A percentile compares a stretch with the other conserved stretches of the same genome.
Conservation (phyloP, 2,113 vertebrate species). For the Mustela lutreola region DNA sequence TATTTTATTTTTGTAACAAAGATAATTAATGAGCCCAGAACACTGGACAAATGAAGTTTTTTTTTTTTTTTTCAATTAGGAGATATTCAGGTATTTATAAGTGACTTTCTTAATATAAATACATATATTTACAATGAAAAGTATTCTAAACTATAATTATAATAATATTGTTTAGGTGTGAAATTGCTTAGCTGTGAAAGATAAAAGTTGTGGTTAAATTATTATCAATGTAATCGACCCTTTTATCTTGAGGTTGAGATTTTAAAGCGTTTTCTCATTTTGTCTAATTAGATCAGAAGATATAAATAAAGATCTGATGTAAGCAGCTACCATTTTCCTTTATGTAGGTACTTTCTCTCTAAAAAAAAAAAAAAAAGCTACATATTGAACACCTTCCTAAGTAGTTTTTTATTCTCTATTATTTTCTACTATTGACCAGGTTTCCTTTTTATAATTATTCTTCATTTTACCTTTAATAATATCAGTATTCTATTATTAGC, state of each 20-base stretch:
- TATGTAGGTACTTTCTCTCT: not conserved
- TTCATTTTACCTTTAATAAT: not conserved
- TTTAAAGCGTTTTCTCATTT: constrained; percentile 52
- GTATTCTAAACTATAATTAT: constrained; percentile 70
- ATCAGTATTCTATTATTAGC: not conserved
- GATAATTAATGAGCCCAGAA: not conserved
- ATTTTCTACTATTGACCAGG: not conserved
- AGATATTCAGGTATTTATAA: constrained; percentile 73
- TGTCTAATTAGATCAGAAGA: constrained; percentile 67
- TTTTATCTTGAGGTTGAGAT: constrained; percentile 70
- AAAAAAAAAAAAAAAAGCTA: not conserved
- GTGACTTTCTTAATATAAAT: constrained; percentile 75
- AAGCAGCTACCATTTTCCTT: not conserved
- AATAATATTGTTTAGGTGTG: constrained; percentile 68
- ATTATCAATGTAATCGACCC: constrained; percentile 60
- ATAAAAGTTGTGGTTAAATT: constrained; percentile 74
- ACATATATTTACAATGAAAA: constrained; percentile 75
- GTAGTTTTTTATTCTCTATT: not conserved
- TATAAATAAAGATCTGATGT: constrained; percentile 17
- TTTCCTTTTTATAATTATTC: not conserved
- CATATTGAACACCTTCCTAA: not conserved
- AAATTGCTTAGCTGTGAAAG: constrained; percentile 74
- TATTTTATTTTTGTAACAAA: not conserved
- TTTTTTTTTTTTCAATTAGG: constrained; percentile 57
- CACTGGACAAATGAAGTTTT: constrained; percentile 27